phyloP scores from a whole-genome alignment of 2,113 vertebrate species.

The Plecotus auritus region DNA sequence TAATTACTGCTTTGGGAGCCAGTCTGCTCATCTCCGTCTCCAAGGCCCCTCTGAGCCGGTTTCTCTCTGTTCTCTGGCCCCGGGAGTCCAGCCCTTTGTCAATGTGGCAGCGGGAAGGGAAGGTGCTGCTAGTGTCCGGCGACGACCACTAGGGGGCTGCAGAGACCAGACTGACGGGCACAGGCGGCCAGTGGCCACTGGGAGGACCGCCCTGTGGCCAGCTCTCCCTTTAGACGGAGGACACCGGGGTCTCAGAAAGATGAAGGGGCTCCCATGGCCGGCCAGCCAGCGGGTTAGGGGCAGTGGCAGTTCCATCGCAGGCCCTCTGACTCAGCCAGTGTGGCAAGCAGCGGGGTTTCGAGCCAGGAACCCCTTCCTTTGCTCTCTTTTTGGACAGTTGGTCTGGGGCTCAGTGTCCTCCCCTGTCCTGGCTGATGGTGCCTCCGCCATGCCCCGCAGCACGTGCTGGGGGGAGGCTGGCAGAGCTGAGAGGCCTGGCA shows the following conservation, averaged over 20 bases:
- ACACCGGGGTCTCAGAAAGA: not conserved
- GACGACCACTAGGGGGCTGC: constrained; percentile 66
- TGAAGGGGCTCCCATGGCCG: not conserved
- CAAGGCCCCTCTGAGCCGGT: not conserved
- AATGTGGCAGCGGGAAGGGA: not conserved
- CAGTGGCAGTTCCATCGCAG: not conserved
- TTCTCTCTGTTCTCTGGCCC: not conserved
- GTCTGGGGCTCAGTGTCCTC: not conserved
- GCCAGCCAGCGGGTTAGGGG: not conserved
- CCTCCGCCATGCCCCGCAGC: rapidly evolving
- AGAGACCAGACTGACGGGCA: constrained; percentile 30
- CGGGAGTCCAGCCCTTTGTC: not conserved
- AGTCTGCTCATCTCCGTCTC: not conserved
- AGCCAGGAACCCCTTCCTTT: not conserved
- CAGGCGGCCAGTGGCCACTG: rapidly evolving
- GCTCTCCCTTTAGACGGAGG: not conserved
- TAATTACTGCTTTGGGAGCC: not conserved
- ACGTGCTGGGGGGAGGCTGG: no score
- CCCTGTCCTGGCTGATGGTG: not conserved
- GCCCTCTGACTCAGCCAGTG: not conserved
- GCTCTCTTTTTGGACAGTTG: not conserved
- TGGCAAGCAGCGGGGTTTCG: not conserved
- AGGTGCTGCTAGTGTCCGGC: not conserved
- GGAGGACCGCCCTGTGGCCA: not conserved
- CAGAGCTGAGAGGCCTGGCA: not conserved